These are phyloP conservation scores for Sylvilagus floridanus DNA, from an alignment of 2,797 vertebrate genomes.

Conservation along the genomic window DNA sequence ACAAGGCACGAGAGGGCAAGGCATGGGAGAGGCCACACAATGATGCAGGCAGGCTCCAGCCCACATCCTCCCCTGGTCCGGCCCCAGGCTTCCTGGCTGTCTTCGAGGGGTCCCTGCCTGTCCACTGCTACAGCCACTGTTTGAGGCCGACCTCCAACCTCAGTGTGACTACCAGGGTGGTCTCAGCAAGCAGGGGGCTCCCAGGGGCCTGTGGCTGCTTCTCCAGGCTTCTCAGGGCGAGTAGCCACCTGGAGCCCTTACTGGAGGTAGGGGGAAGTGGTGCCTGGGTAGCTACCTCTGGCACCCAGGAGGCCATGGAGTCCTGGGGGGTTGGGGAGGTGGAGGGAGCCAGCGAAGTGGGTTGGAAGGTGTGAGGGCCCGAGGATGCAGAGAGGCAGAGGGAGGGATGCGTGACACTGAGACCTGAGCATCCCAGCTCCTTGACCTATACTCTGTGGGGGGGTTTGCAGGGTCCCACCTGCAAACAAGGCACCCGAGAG, in stretches of 20 bases:
- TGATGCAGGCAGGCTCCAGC: neutral
- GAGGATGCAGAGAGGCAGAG: neutral
- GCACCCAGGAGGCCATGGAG: neutral
- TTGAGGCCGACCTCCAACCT: neutral
- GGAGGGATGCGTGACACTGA: neutral
- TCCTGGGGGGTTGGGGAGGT: neutral
- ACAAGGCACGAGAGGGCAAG: neutral
- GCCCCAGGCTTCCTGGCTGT: neutral
- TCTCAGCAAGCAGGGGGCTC: neutral
- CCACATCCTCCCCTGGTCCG: neutral
- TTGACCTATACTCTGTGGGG: neutral
- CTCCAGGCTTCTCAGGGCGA: neutral
- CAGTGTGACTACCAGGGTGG: neutral
- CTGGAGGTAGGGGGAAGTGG: neutral
- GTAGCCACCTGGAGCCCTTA: accelerated
- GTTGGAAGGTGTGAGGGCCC: accelerated
- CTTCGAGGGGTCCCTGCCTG: accelerated
- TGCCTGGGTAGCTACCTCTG: neutral
- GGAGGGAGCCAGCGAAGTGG: neutral
- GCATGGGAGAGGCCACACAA: neutral
- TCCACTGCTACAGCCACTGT: neutral
- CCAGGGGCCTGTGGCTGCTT: neutral
- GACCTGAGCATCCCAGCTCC: neutral
- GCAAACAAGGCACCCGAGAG: neutral
- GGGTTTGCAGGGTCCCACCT: too few species aligned